Conservation (phyloP, 2,888 invertebrate genomes). For the Cremastinae sp. region DNA sequence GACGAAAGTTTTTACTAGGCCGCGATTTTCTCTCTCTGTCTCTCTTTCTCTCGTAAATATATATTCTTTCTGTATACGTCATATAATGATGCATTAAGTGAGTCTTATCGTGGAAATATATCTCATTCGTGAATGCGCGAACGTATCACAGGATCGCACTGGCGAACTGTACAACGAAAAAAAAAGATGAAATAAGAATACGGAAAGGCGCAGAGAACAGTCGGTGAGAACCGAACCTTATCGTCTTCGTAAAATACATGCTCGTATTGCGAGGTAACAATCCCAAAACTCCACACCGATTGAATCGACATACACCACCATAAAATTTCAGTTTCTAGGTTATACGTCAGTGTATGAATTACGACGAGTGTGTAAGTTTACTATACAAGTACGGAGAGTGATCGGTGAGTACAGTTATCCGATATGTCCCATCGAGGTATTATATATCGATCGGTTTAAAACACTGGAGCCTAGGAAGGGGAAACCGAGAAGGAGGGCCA, state of each 20-base stretch:
- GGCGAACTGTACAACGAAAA: too few species aligned
- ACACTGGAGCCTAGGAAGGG: conserved; percentile 49
- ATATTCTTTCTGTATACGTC: background rate
- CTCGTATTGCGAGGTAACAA: background rate
- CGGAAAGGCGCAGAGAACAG: conserved; percentile 34
- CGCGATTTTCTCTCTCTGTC: background rate
- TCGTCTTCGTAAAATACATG: background rate
- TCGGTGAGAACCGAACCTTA: conserved; percentile 32
- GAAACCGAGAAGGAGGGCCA: conserved; percentile 48
- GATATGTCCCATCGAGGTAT: conserved; percentile 39
- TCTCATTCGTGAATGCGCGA: conserved; percentile 20
- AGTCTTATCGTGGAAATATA: conserved; percentile 21
- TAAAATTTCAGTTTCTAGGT: conserved; percentile 60
- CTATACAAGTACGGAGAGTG: conserved; percentile 45
- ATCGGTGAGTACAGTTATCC: conserved; percentile 1
- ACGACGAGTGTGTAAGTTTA: background rate
- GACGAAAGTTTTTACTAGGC: background rate
- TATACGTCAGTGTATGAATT: conserved; percentile 59
- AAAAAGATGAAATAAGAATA: background rate
- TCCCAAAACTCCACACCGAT: too few species aligned
- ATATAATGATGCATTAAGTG: background rate
- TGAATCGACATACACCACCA: too few species aligned
- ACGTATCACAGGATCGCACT: conserved; percentile 12
- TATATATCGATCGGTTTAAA: conserved; percentile 54
- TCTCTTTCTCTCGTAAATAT: background rate